Percentiles rank a stretch among this genome's conserved stretches.
phyloP scores from a whole-genome alignment of 1,140 invertebrate species.

The Anoplophora glabripennis region DNA sequence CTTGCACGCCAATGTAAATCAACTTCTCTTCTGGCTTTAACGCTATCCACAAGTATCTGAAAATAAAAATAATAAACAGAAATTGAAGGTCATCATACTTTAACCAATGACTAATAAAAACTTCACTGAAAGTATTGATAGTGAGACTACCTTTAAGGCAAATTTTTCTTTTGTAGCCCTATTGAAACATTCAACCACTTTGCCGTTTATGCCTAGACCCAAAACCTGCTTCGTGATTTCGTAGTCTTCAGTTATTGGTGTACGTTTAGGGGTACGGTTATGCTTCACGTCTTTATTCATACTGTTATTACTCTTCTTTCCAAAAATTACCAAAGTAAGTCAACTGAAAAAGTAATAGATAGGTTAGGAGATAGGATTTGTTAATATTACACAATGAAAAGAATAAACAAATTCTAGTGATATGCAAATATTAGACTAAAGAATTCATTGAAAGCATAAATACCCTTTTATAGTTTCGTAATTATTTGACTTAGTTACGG shows the following conservation, averaged over 20 bases:
- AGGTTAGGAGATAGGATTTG: too few relatives aligned
- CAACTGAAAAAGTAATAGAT: too few relatives aligned
- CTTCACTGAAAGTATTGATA: background rate
- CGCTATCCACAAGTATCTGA: slow-evolving; percentile 85
- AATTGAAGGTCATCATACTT: background rate
- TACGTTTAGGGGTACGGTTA: slow-evolving; percentile 62
- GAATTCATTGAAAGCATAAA: too few relatives aligned
- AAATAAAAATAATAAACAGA: slow-evolving; percentile 33
- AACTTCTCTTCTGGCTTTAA: slow-evolving; percentile 91
- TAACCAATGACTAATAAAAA: background rate
- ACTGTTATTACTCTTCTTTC: background rate
- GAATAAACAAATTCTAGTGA: too few relatives aligned
- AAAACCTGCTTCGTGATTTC: slow-evolving; percentile 91
- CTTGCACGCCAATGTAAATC: slow-evolving; percentile 93
- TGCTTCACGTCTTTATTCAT: slow-evolving; percentile 13
- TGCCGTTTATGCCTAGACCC: slow-evolving; percentile 97
- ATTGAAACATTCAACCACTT: slow-evolving; percentile 77
- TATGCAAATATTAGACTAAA: too few relatives aligned
- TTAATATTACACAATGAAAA: too few relatives aligned
- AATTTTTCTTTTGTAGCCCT: slow-evolving; percentile 71
- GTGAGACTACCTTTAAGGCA: slow-evolving; percentile 76
- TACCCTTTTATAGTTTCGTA: too few relatives aligned
- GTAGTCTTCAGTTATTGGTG: slow-evolving; percentile 87
- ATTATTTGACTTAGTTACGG: too few relatives aligned
- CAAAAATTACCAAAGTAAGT: background rate